phyloP scores from a whole-genome alignment of 2,888 invertebrate species.

The Yponomeuta malinellus region DNA sequence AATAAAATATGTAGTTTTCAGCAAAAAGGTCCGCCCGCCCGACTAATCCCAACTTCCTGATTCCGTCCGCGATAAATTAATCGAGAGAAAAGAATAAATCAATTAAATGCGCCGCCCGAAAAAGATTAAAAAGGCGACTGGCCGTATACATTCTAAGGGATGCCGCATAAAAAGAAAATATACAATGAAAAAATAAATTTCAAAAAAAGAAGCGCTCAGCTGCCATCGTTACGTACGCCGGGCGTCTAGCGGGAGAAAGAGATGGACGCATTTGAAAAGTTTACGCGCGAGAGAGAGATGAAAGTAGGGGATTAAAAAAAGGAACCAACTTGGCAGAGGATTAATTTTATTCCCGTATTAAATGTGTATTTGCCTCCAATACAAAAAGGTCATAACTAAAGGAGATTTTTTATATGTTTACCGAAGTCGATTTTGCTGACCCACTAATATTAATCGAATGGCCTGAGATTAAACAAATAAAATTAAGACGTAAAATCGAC shows the following conservation, averaged over 20 bases:
- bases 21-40: neutral
- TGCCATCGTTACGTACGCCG: conserved; percentile 64
- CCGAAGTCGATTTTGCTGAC: conserved; percentile 28
- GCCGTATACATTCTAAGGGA: conserved; percentile 60
- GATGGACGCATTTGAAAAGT: conserved; percentile 19
- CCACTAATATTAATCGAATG: neutral
- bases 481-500: neutral
- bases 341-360: conserved; percentile 65
- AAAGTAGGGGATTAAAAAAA: conserved; percentile 46
- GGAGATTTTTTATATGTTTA: conserved; percentile 46
- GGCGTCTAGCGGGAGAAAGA: conserved; percentile 41
- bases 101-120: conserved; percentile 21
- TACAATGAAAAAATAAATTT: conserved; percentile 49
- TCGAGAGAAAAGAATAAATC: conserved; percentile 12
- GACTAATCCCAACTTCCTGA: conserved; percentile 13
- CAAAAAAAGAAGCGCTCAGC: conserved; percentile 63
- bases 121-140: conserved; percentile 65
- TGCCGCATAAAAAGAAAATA: conserved; percentile 54
- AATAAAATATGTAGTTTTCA: neutral
- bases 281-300: conserved; percentile 40
- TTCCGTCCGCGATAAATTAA: conserved; percentile 14
- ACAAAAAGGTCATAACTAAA: conserved; percentile 47
- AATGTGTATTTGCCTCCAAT: conserved; percentile 52
- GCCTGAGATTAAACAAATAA: neutral
- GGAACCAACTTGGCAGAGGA: conserved; percentile 41